Evolutionary conservation across 1,140 invertebrate species (phyloP).

Genomic region (Sitophilus oryzae): DNA sequence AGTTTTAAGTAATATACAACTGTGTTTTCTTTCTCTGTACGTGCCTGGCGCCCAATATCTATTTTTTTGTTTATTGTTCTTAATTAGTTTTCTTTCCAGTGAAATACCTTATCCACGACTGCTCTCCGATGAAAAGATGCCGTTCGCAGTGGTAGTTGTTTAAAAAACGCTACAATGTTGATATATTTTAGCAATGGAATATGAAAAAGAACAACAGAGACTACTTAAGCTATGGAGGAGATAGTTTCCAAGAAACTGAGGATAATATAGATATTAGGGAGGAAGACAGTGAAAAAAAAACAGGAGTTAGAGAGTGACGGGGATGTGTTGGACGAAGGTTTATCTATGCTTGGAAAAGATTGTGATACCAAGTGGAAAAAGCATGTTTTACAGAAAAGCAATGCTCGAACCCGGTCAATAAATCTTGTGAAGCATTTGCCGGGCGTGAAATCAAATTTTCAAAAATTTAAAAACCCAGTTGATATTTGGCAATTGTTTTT

Average conservation of each 20-base stretch:
- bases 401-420: background rate
- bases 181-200: conserved; percentile 5
- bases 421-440: conserved; percentile 5
- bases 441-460: background rate
- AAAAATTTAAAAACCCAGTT: background rate
- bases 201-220: conserved; percentile 2
- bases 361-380: background rate
- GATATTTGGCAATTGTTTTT: conserved; percentile 1
- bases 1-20: too few relatives aligned
- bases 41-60: too few relatives aligned
- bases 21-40: too few relatives aligned
- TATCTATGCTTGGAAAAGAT: conserved; percentile 4
- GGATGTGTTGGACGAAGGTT: background rate
- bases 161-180: too few relatives aligned
- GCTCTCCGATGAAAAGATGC: too few relatives aligned
- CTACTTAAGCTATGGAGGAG: background rate
- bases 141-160: too few relatives aligned
- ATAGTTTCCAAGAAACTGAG: background rate
- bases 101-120: too few relatives aligned
- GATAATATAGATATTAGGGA: background rate
- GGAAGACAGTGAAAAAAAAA: background rate
- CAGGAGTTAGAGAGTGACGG: too few relatives aligned
- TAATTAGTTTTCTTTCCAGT: too few relatives aligned
- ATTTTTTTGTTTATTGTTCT: too few relatives aligned
- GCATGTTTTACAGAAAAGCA: background rate